phyloP scores from a whole-genome alignment of 1,140 invertebrate genomes.

The Leptoteleia sp. region DNA sequence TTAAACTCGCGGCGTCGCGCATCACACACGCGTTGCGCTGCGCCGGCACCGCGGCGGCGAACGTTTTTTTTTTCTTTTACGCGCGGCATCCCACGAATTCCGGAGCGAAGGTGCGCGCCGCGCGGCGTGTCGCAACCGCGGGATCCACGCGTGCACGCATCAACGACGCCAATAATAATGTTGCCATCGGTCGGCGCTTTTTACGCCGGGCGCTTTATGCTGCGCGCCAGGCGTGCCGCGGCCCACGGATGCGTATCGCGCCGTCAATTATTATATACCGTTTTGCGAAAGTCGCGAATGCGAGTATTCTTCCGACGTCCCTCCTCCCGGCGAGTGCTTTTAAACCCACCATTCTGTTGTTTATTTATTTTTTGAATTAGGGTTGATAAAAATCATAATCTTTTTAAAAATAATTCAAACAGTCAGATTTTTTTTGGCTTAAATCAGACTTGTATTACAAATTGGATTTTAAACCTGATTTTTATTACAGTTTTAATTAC shows the following conservation, averaged over 20 bases:
- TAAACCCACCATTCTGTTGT: too few relatives aligned
- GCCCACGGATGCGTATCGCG: conserved; percentile 57
- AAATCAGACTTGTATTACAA: too few relatives aligned
- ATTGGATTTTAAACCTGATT: too few relatives aligned
- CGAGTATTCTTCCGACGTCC: conserved; percentile 35
- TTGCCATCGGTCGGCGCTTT: conserved; percentile 48
- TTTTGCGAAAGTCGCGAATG: conserved; percentile 44
- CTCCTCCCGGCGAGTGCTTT: too few relatives aligned
- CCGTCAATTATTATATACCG: conserved; percentile 46
- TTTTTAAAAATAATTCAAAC: too few relatives aligned
- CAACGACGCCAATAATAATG: conserved; percentile 56
- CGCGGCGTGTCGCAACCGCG: conserved; percentile 42
- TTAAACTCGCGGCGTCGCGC: conserved; percentile 11
- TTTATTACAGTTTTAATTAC: too few relatives aligned
- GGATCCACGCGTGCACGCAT: conserved; percentile 50
- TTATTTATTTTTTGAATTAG: too few relatives aligned
- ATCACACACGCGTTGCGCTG: conserved; percentile 12
- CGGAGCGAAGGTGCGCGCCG: conserved; percentile 31
- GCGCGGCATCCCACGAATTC: conserved; percentile 34
- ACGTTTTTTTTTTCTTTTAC: conserved; percentile 10
- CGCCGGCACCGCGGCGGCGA: conserved; percentile 9
- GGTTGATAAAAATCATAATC: too few relatives aligned
- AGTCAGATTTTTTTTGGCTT: too few relatives aligned
- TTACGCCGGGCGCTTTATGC: conserved; percentile 25
- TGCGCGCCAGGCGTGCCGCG: conserved; percentile 1